These are phyloP conservation scores for Salvelinus sp. DNA, from an alignment of 2,113 vertebrate species.

Conservation along the genomic window DNA sequence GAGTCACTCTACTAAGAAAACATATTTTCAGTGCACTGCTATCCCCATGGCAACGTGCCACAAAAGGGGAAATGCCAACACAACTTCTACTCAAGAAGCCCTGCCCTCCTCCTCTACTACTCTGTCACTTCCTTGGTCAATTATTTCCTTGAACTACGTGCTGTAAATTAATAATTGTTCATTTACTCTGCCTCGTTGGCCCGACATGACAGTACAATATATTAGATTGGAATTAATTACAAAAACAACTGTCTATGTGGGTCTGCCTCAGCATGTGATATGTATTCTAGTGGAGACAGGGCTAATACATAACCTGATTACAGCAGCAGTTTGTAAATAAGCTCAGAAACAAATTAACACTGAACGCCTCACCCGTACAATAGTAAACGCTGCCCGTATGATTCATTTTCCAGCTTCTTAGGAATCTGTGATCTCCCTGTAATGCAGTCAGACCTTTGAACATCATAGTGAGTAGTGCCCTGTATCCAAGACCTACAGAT, in stretches of 20 bases:
- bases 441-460: conserved; percentile 9
- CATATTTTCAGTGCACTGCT: conserved; percentile 20
- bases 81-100: conserved; percentile 5
- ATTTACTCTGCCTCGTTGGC: conserved; percentile 17
- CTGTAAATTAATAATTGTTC: conserved; percentile 13
- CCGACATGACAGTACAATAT: conserved; percentile 13
- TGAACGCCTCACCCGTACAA: neutral
- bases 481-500: conserved; percentile 14
- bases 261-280: neutral
- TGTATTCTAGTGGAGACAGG: conserved; percentile 7
- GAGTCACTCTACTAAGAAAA: conserved; percentile 24
- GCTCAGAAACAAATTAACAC: conserved; percentile 18
- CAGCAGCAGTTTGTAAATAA: conserved; percentile 23
- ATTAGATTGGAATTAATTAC: conserved; percentile 33
- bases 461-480: neutral
- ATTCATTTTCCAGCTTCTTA: conserved; percentile 5
- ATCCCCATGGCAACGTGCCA: conserved; percentile 34
- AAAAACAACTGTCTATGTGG: conserved; percentile 11
- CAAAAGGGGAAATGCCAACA: conserved; percentile 20
- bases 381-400: neutral
- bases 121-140: conserved; percentile 15
- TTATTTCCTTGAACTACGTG: conserved; percentile 15
- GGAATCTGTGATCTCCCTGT: conserved; percentile 14
- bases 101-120: neutral
- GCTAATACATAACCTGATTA: conserved; percentile 35